Percentiles rank a stretch among this genome's conserved stretches.
phyloP scores from a whole-genome alignment of 2,797 vertebrate species.

The Helostoma temminkii region DNA sequence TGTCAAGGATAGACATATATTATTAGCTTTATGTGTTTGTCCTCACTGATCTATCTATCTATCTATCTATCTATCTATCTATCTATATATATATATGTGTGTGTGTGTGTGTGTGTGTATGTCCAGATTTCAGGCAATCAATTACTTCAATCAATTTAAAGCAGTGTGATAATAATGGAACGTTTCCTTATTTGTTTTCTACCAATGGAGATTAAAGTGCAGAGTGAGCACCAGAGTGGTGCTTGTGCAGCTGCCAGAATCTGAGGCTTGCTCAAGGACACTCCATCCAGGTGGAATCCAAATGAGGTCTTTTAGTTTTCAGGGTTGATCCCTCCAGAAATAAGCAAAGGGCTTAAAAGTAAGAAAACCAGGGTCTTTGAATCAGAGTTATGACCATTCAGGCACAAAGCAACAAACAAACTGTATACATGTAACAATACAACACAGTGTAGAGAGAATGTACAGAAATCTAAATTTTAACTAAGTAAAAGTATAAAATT shows the following conservation, averaged over 20 bases:
- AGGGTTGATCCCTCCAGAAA: neutral
- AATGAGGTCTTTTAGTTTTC: neutral
- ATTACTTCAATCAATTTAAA: slow-evolving; percentile 36
- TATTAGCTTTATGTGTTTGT: slow-evolving; percentile 6
- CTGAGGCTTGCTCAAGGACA: neutral
- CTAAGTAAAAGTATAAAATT: too few relatives aligned
- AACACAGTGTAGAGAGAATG: too few relatives aligned
- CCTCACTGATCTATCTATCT: too few relatives aligned
- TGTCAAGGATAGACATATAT: slow-evolving; percentile 15
- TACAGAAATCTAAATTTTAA: too few relatives aligned
- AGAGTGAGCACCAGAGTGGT: slow-evolving; percentile 5
- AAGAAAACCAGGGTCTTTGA: neutral
- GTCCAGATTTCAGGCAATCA: slow-evolving; percentile 4
- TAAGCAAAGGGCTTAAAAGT: neutral
- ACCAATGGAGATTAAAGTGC: slow-evolving; percentile 9
- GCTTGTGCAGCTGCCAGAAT: neutral
- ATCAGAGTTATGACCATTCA: neutral
- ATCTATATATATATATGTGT: too few relatives aligned
- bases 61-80: too few relatives aligned
- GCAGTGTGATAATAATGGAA: slow-evolving; percentile 16
- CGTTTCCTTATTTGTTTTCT: neutral
- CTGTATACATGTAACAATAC: too few relatives aligned
- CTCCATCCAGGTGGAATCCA: neutral
- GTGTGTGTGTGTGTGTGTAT: too few relatives aligned
- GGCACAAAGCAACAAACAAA: neutral